Evolutionary conservation across 2,888 invertebrate species (phyloP).

Genomic region (Dendrolimus pini): DNA sequence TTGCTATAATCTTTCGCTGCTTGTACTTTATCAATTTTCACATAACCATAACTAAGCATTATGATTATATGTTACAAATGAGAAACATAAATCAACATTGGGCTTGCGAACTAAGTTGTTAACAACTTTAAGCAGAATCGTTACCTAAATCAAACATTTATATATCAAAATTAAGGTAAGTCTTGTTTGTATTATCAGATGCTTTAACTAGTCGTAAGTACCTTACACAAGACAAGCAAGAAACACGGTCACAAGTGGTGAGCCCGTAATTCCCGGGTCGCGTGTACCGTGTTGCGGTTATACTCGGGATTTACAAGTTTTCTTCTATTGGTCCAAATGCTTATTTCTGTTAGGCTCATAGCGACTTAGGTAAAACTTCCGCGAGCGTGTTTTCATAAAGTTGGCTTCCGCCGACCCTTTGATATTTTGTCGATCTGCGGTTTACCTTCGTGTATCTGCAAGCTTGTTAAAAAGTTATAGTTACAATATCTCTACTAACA

Average conservation of each 20-base stretch:
- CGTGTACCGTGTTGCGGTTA: slow-evolving; percentile 52
- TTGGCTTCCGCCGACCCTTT: slow-evolving; percentile 39
- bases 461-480: background rate
- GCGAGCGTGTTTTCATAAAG: slow-evolving; percentile 39
- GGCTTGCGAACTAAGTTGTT: too few species aligned
- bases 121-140: too few species aligned
- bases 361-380: slow-evolving; percentile 37
- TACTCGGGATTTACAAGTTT: slow-evolving; percentile 64
- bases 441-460: slow-evolving; percentile 23
- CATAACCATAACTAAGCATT: too few species aligned
- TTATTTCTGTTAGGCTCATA: slow-evolving; percentile 44
- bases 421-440: slow-evolving; percentile 44
- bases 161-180: background rate
- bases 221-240: slow-evolving; percentile 34
- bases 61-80: too few species aligned
- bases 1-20: too few species aligned
- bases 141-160: background rate
- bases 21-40: too few species aligned
- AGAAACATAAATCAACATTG: too few species aligned
- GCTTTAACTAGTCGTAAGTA: slow-evolving; percentile 15
- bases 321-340: slow-evolving; percentile 58
- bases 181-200: background rate
- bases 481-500: background rate
- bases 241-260: slow-evolving; percentile 27
- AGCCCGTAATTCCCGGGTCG: slow-evolving; percentile 38